Base-by-base conservation (phyloP, 2,888 invertebrate genomes). In the Nomada fabriciana region DNA sequence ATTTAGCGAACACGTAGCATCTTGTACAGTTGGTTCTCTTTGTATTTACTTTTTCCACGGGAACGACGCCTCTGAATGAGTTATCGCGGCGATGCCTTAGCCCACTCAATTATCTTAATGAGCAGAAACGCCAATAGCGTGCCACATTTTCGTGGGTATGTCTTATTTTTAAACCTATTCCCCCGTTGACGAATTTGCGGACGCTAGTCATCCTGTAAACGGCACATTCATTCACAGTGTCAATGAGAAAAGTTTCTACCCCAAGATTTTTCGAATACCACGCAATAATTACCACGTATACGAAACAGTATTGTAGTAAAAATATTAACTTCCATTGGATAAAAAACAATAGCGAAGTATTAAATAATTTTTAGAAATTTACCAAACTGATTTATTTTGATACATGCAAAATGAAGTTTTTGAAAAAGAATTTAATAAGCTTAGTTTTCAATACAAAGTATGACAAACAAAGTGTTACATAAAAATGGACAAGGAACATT, bases 21-120 rank as follows among this genome's bases (percentile, higher is more conserved):
- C 63, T 80, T 71, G 63, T 78, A 74, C 79, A 61, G 71, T 64
- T 65, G 75, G 67, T 84, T 71, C 82, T 76, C 86, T 75, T 82
- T 76, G 82, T 86, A 83, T 87, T 89, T 90, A 90, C 87, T 89
- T 90, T 86, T 88, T 89, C 85, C 83, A 52, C 76, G 75, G 84
- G 86, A 77, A 68, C 74, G 57, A 71, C 70, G 81, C 70, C 76
- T 74, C 88, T 76, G 88, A 91, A 91, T 91, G 90, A 91, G 89
- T 91, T 90, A 90, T 89, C 90, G 90, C 85, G 75, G 65, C 77
- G 73, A 76, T 79, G 73, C 78, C 77, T 75, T 29, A 84, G 83
- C 89, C 88, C 87, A 88, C 89, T 87, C 87, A 89, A 90, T 90
- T 90, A 91, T 86, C 89, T 89, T 91, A 91, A 91, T 91, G 90